Conservation (phyloP, 2,888 invertebrate genomes). For the Chirona hameri region DNA sequence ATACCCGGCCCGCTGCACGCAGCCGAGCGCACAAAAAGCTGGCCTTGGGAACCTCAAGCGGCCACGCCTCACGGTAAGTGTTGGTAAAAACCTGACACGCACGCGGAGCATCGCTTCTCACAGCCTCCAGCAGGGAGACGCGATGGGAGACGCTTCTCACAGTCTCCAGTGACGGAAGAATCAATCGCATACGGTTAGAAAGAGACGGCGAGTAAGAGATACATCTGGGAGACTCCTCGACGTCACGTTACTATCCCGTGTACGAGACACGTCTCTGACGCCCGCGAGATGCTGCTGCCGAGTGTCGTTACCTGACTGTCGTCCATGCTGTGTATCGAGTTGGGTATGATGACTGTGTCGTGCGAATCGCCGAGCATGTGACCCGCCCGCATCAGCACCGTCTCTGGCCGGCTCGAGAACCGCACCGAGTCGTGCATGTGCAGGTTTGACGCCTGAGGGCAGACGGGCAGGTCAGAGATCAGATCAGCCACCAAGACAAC, state of each 20-base stretch:
- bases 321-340: constrained; percentile 69
- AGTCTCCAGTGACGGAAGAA: no score
- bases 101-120: no score
- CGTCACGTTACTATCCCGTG: no score
- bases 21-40: not conserved
- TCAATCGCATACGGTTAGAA: no score
- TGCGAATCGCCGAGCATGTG: constrained; percentile 56
- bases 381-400: constrained; percentile 56
- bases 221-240: not conserved
- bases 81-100: not conserved
- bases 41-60: not conserved
- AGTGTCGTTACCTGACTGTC: constrained; percentile 56
- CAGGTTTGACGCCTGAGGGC: not conserved
- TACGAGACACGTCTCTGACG: no score
- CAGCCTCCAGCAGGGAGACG: no score
- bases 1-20: not conserved
- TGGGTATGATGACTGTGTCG: constrained; percentile 72
- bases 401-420: constrained; percentile 47
- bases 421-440: constrained; percentile 34
- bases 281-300: no score
- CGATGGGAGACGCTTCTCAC: no score
- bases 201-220: no score
- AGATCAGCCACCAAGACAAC: no score
- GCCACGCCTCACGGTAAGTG: not conserved
- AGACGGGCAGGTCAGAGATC: no score